Percentiles rank a stretch among this genome's conserved stretches.
These are phyloP conservation scores for Glossophaga mutica DNA, from an alignment of 2,797 vertebrate species.

Conservation along the genomic window DNA sequence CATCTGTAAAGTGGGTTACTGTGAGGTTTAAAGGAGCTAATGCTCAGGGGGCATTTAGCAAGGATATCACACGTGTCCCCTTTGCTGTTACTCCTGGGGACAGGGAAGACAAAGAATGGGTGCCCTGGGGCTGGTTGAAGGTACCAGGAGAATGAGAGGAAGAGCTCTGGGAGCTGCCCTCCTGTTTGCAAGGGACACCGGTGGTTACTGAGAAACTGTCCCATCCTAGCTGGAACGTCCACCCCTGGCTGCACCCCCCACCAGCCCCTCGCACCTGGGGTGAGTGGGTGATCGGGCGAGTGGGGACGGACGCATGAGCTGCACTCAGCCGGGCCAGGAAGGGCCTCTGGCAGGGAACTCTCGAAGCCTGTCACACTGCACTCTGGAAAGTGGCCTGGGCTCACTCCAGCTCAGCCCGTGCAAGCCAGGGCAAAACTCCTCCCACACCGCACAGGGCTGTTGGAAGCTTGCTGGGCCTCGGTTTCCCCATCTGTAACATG, in stretches of 20 bases:
- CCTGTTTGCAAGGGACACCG: not conserved
- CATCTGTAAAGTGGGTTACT: not conserved
- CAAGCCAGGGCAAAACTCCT: not conserved
- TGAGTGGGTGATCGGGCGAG: no score
- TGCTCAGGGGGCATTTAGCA: fast-evolving
- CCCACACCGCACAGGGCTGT: fast-evolving
- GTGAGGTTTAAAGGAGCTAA: not conserved
- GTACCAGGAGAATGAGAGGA: no score
- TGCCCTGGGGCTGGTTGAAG: not conserved
- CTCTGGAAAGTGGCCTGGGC: not conserved
- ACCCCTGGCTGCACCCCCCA: no score
- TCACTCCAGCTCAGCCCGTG: not conserved
- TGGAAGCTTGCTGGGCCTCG: not conserved
- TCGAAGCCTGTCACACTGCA: not conserved
- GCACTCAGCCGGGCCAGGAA: fast-evolving
- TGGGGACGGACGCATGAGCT: fast-evolving
- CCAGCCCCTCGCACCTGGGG: not conserved
- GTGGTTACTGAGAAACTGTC: not conserved
- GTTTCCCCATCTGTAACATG: not conserved
- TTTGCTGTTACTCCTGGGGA: not conserved
- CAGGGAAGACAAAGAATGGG: not conserved
- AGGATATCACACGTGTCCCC: fast-evolving
- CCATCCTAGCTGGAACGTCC: fast-evolving
- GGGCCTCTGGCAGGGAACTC: not conserved
- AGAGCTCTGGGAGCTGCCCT: not conserved